Evolutionary conservation across 2,888 invertebrate genomes (phyloP), one percentile per base, ranked within the genome.

Genomic region (Cepaea hortensis): DNA sequence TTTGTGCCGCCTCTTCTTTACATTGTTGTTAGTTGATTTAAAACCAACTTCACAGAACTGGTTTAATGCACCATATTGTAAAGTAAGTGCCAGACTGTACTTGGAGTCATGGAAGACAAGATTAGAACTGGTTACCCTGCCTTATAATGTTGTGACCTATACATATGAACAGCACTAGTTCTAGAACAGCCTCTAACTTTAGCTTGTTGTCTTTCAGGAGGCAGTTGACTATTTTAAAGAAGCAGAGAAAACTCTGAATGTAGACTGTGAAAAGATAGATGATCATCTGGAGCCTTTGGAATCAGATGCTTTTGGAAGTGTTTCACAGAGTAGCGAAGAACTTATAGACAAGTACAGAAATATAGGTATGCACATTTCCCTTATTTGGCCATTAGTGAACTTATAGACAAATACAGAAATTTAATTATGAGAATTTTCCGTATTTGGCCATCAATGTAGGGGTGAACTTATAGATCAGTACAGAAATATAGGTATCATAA

Each of bases 221-320:
- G 96, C 97, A 18, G 96, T 96, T 85, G 95, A 95, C 46, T 96
- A 96, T 91, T 98, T 97, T 93, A 95, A 95, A 73, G 84, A 90
- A n/a, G 91, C 93, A 48, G 91, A 90, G 85, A 90, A 90, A 61
- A 89, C 91, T 6, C 85, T 92, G 70, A 79, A 81, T 61, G 84
- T 84, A 20, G 85, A 90, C 48, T 85, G 89, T 35, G 96, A 96
- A 91, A 97, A 97, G 93, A 94, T 97, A 76, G 98, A 98, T 92
- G 96, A 97, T 89, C 96, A 97, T 89, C 95, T 98, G 93, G 96
- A 97, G 92, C 98, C 98, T 0, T 96, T 98, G 85, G 97, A 98
- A 0, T 95, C 96, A n/a, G 96, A 96, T 18, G 96, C 97, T 88
- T 96, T 97, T 91, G 97, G 97, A 81, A 97, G 97, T 0, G 96